These are phyloP conservation scores for Taenaris catops DNA, from an alignment of 2,888 invertebrate genomes.

Conservation along the genomic window DNA sequence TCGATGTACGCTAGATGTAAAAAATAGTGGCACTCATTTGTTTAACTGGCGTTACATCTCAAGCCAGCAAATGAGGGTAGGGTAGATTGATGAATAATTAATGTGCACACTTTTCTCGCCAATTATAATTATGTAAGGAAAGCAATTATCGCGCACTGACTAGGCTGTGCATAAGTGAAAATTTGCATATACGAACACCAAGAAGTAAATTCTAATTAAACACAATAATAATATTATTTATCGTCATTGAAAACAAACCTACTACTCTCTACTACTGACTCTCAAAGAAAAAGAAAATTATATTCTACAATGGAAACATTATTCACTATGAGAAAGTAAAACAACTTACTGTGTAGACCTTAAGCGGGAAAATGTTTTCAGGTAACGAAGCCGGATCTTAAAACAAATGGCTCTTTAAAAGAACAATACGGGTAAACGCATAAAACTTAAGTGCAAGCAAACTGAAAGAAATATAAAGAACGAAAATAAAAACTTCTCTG, in stretches of 20 bases:
- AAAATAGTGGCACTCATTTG: slow-evolving; percentile 51
- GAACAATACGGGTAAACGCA: slow-evolving; percentile 24
- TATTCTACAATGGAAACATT: slow-evolving; percentile 17
- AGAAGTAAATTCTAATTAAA: slow-evolving; percentile 10
- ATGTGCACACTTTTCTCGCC: slow-evolving; percentile 65
- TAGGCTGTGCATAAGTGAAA: slow-evolving; percentile 28
- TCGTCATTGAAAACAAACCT: not conserved
- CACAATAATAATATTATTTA: not conserved
- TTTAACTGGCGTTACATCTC: slow-evolving; percentile 66
- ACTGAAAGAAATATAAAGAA: slow-evolving; percentile 14
- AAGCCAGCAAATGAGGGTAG: slow-evolving; percentile 66
- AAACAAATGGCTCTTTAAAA: slow-evolving; percentile 20
- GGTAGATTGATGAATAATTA: slow-evolving; percentile 71
- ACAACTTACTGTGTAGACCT: slow-evolving; percentile 12
- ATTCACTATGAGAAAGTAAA: slow-evolving; percentile 19
- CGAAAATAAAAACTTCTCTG: slow-evolving; percentile 12
- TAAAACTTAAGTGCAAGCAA: slow-evolving; percentile 16
- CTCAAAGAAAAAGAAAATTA: slow-evolving; percentile 12
- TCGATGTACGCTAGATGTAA: slow-evolving; percentile 53
- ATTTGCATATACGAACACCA: slow-evolving; percentile 28
- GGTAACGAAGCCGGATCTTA: slow-evolving; percentile 17
- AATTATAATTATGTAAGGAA: slow-evolving; percentile 73
- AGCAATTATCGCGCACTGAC: slow-evolving; percentile 47
- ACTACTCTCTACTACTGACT: slow-evolving; percentile 5
- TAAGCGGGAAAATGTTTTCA: slow-evolving; percentile 14